Base-by-base conservation (phyloP, 2,113 vertebrate species). In the Platichthys flesus region DNA sequence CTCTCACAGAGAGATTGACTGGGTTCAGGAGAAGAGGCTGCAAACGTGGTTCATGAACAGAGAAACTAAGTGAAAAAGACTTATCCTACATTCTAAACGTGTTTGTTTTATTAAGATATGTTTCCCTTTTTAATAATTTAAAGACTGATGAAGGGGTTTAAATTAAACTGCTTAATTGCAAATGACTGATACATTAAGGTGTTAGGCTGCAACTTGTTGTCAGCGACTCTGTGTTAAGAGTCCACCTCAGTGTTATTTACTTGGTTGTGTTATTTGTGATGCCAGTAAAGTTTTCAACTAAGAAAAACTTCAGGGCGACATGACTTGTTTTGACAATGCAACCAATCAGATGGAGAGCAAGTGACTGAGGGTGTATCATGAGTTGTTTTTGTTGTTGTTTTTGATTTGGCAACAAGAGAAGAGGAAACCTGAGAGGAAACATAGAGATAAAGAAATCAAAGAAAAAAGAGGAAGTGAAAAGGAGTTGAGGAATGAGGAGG, bases 331-430 rank as follows among this genome's bases (percentile, higher is more conserved):
- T 61, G 42, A 45, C 9, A 45, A 45, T 45, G 9, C 42, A 45
- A 49, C 45, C 20, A 16, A 35, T 5, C 16, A 78, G 40, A 62
- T 63, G 31, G 60, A 51, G 47, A 51, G 47, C 18, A 51, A 51
- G 4, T 51, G 47, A 51, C 3, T 15, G 47, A 18, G 47, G 47
- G 18, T 51, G 47, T 51, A 51, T 51, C 18, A 16, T 51, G 56
- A 18, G 64, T 74, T 74, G 71, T 74, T 63, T 18, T 12, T 61
- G 45, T 74, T 74, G 71, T 74, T 63, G 24, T 12, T 61, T 35
- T 21, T 18, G 18, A 18, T 13, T 42, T 2, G 26, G 51, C 45
- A 18, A 49, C 1, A 49, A n/a, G 51, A 52, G 20, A 20, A 18
- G 20, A 18, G 16, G 63, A 28, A 16, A 14, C 52, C 37, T 56